Conservation (phyloP, 2,888 invertebrate species). For the Neoscelio sp. region DNA sequence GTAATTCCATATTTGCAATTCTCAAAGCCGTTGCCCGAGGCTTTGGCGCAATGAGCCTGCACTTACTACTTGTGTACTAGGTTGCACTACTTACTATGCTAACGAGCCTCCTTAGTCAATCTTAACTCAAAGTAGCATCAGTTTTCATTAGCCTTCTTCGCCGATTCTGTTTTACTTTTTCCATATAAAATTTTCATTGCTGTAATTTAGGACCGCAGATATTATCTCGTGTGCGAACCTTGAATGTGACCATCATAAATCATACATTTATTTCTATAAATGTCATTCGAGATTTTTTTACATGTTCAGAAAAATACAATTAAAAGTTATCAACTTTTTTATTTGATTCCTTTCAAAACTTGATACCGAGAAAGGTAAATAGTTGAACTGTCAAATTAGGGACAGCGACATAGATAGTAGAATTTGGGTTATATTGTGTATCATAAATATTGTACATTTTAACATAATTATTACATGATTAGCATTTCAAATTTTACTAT, state of each 20-base stretch:
- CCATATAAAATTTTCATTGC: slow-evolving; percentile 62
- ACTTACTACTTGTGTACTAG: slow-evolving; percentile 61
- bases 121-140: slow-evolving; percentile 68
- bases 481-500: no score
- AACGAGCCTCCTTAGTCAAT: slow-evolving; percentile 68
- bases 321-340: no score
- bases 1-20: slow-evolving; percentile 73
- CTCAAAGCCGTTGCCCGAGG: slow-evolving; percentile 78
- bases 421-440: no score
- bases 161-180: slow-evolving; percentile 55
- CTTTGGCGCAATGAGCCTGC: slow-evolving; percentile 74
- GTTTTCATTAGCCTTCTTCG: slow-evolving; percentile 68
- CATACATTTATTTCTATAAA: slow-evolving; percentile 52
- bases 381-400: no score
- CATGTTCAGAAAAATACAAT: no score
- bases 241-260: no score
- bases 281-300: slow-evolving; percentile 47
- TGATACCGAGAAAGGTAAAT: no score
- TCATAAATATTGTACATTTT: no score
- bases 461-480: no score
- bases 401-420: no score
- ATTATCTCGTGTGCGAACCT: no score
- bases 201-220: slow-evolving; percentile 55
- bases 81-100: slow-evolving; percentile 67
- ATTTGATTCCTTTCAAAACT: no score